Conservation (phyloP, 2,888 invertebrate genomes). For the Ommatoiulus sabulosus region DNA sequence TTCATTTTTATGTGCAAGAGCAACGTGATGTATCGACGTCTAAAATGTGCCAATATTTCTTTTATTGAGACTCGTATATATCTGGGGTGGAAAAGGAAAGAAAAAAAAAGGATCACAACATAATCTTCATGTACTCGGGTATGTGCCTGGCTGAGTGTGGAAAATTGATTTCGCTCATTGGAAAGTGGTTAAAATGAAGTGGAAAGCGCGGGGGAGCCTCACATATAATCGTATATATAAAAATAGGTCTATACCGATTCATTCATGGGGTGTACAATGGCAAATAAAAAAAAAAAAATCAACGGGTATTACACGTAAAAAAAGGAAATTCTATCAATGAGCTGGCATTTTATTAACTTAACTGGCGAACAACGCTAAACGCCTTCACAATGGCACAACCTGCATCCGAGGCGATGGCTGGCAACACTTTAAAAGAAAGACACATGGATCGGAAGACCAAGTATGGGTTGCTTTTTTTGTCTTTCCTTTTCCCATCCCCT, state of each 20-base stretch:
- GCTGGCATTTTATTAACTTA: conserved; percentile 40
- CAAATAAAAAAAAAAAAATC: conserved; percentile 10
- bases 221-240: background rate
- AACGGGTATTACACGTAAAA: background rate
- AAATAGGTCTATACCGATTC: conserved; percentile 25
- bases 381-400: conserved; percentile 13
- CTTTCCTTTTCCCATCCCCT: background rate
- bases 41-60: conserved; percentile 38
- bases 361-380: conserved; percentile 35
- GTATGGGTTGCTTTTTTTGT: background rate
- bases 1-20: background rate
- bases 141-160: conserved; percentile 51
- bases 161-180: conserved; percentile 50
- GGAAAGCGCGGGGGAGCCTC: background rate
- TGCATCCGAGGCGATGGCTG: background rate
- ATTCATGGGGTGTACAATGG: background rate
- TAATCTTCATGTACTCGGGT: conserved; percentile 44
- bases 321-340: conserved; percentile 40
- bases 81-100: background rate
- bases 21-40: conserved; percentile 11
- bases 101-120: conserved; percentile 26
- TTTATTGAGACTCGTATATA: conserved; percentile 5
- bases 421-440: background rate
- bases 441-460: conserved; percentile 28
- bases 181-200: conserved; percentile 43